Evolutionary conservation across 1,140 invertebrate genomes (phyloP).

Genomic region (Aphidius gifuensis): DNA sequence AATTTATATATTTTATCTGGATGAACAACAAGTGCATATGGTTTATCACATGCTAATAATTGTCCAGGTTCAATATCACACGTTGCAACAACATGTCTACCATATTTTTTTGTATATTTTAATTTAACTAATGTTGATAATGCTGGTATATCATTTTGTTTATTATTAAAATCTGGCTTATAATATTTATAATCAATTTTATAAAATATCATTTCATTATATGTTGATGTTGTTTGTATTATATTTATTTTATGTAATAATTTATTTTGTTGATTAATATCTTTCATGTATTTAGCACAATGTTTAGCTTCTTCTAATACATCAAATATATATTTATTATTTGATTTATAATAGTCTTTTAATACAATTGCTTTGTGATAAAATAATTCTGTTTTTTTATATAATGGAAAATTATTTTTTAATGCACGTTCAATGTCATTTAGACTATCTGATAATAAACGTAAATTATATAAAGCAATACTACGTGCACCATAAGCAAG

Average conservation of each 20-base stretch:
- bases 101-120: conserved; percentile 57
- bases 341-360: no score
- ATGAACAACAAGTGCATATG: conserved; percentile 69
- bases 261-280: neutral
- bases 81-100: conserved; percentile 64
- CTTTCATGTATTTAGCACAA: neutral
- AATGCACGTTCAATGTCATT: conserved; percentile 9
- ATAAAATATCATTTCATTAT: conserved; percentile 1
- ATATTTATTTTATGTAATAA: neutral
- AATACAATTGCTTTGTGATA: neutral
- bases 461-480: neutral
- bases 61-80: conserved; percentile 71
- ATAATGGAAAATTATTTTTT: neutral
- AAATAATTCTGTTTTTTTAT: neutral
- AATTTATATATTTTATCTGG: conserved; percentile 59
- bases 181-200: neutral
- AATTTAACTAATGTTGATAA: conserved; percentile 62
- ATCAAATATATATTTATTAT: no score
- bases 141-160: conserved; percentile 54
- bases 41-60: conserved; percentile 72
- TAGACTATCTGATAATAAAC: conserved; percentile 3
- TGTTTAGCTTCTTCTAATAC: neutral
- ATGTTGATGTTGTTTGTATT: neutral
- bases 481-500: conserved; percentile 1
- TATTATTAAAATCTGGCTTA: neutral